phyloP scores from a whole-genome alignment of 1,140 invertebrate genomes.

The Trialeurodes vaporariorum region DNA sequence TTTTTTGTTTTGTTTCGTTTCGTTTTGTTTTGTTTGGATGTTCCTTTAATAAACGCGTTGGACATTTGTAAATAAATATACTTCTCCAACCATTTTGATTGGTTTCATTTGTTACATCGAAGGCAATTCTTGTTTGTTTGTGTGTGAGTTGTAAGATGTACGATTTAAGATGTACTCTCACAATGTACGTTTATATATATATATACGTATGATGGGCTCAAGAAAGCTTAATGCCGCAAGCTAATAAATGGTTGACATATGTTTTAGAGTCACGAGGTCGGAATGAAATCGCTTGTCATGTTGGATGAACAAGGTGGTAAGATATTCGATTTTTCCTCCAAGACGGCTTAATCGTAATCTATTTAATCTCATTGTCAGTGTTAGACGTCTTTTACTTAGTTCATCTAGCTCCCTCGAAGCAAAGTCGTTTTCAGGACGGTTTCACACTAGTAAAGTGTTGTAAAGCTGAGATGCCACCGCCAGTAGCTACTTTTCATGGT shows the following conservation, averaged over 20 bases:
- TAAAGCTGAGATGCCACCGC: too few relatives aligned
- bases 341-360: too few relatives aligned
- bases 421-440: too few relatives aligned
- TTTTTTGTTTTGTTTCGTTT: slow-evolving; percentile 10
- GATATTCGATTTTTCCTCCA: slow-evolving; percentile 37
- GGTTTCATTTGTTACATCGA: slow-evolving; percentile 3
- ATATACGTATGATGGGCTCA: slow-evolving; percentile 6
- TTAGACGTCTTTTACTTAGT: too few relatives aligned
- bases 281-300: slow-evolving; percentile 88
- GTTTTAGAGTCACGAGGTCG: slow-evolving; percentile 84
- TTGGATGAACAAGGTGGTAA: slow-evolving; percentile 93
- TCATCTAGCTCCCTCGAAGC: too few relatives aligned
- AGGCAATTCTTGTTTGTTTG: slow-evolving; percentile 3
- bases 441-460: too few relatives aligned
- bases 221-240: neutral
- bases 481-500: too few relatives aligned
- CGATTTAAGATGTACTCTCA: neutral
- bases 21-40: slow-evolving; percentile 5
- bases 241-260: slow-evolving; percentile 13
- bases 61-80: neutral
- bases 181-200: neutral
- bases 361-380: too few relatives aligned
- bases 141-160: slow-evolving; percentile 1
- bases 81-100: slow-evolving; percentile 7
- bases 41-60: neutral